These are phyloP conservation scores for Conus betulinus DNA, from an alignment of 1,140 invertebrate genomes.

Conservation along the genomic window DNA sequence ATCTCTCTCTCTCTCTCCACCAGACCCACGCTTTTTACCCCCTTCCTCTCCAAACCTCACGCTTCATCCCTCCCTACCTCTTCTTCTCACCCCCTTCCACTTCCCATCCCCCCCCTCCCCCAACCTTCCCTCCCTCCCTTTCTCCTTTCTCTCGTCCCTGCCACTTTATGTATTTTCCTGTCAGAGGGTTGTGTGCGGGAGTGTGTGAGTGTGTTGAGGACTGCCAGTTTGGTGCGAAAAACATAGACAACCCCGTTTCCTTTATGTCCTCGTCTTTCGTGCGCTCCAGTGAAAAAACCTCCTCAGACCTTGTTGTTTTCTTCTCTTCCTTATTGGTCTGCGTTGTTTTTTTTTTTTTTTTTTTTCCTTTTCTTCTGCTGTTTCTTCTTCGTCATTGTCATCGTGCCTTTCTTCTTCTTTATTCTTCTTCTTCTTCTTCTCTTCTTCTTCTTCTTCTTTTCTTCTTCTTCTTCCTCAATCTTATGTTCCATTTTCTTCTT, in stretches of 20 bases:
- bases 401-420: too few species aligned
- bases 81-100: background rate
- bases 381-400: too few species aligned
- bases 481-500: too few species aligned
- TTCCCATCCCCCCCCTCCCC: background rate
- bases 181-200: background rate
- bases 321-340: background rate
- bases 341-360: background rate
- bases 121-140: background rate
- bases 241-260: background rate
- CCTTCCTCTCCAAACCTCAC: slow-evolving; percentile 5
- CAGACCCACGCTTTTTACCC: background rate
- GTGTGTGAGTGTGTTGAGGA: background rate
- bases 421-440: background rate
- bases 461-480: too few species aligned
- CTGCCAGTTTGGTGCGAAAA: background rate
- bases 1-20: background rate
- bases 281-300: too few species aligned
- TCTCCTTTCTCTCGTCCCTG: background rate
- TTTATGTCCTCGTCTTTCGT: too few species aligned
- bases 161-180: slow-evolving; percentile 20
- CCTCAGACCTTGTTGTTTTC: too few species aligned
- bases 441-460: too few species aligned
- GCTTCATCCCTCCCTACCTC: background rate
- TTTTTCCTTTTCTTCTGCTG: background rate